Percentiles rank a stretch among this genome's conserved stretches.
phyloP scores from a whole-genome alignment of 2,797 vertebrate genomes.

The Hirundo rustica region DNA sequence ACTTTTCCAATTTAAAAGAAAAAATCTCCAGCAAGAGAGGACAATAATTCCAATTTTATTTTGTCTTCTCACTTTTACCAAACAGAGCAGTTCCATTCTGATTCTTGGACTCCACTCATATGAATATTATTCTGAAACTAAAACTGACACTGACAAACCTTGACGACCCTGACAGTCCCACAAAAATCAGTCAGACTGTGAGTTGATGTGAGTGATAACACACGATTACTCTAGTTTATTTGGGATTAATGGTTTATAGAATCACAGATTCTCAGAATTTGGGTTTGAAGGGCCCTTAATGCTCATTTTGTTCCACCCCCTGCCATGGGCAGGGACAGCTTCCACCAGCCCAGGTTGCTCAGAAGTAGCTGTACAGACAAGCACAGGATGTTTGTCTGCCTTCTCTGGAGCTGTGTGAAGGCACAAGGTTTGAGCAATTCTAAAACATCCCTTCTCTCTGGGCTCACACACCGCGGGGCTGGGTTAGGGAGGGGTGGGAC shows the following conservation, averaged over 20 bases:
- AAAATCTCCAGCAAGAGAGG: neutral
- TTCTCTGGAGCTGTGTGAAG: neutral
- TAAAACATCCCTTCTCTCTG: neutral
- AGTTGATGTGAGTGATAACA: neutral
- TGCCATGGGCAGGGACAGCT: neutral
- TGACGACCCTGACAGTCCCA: neutral
- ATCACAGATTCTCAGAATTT: neutral
- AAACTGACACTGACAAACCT: neutral
- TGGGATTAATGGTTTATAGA: neutral
- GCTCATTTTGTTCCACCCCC: fast-evolving
- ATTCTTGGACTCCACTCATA: neutral
- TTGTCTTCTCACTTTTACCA: neutral
- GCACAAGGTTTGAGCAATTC: neutral
- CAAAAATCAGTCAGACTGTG: neutral
- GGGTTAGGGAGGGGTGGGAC: neutral
- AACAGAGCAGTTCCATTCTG: neutral
- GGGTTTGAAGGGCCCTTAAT: neutral
- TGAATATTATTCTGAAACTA: neutral
- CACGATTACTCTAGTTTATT: neutral
- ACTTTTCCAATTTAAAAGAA: neutral
- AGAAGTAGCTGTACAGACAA: neutral
- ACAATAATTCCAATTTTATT: neutral
- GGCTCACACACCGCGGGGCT: neutral
- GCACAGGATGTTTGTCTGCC: neutral
- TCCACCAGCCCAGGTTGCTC: neutral